Evolutionary conservation across 1,140 invertebrate genomes (phyloP).

Genomic region (Drosophila kohkoa): DNA sequence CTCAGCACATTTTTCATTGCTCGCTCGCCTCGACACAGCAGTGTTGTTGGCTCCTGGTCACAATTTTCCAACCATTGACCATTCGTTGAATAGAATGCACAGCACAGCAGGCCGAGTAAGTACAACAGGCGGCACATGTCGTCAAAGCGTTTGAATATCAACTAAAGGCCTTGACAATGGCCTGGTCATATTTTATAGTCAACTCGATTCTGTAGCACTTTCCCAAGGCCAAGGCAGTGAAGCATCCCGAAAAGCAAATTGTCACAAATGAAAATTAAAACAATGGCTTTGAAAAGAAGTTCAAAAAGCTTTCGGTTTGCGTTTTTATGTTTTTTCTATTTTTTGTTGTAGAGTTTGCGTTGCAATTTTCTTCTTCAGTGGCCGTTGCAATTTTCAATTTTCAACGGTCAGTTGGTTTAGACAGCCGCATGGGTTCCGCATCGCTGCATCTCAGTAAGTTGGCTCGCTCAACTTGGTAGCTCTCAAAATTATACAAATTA

Average conservation of each 20-base stretch:
- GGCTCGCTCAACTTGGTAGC: constrained; percentile 42
- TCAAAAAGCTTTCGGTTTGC: constrained; percentile 63
- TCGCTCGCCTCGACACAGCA: constrained; percentile 77
- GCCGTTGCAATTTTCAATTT: constrained; percentile 83
- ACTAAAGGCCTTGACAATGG: constrained; percentile 80
- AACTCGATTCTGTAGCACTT: constrained; percentile 57
- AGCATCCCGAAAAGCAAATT: constrained; percentile 64
- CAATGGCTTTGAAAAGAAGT: constrained; percentile 61
- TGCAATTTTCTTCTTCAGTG: constrained; percentile 84
- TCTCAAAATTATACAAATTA: constrained; percentile 76
- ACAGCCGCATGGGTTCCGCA: constrained; percentile 64
- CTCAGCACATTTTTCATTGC: constrained; percentile 70
- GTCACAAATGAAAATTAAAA: constrained; percentile 78
- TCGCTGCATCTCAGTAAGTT: constrained; percentile 40
- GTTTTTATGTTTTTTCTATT: constrained; percentile 56
- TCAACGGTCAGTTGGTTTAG: constrained; percentile 81
- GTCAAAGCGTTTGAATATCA: constrained; percentile 61
- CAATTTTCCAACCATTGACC: constrained; percentile 60
- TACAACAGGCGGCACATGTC: constrained; percentile 56
- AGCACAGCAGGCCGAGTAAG: constrained; percentile 57
- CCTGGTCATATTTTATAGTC: constrained; percentile 74
- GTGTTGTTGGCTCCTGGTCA: constrained; percentile 45
- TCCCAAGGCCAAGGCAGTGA: constrained; percentile 64
- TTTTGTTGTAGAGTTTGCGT: constrained; percentile 22
- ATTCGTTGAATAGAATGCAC: constrained; percentile 49